These are phyloP conservation scores for Coendou prehensilis DNA, from an alignment of 2,797 vertebrate species.

Conservation along the genomic window DNA sequence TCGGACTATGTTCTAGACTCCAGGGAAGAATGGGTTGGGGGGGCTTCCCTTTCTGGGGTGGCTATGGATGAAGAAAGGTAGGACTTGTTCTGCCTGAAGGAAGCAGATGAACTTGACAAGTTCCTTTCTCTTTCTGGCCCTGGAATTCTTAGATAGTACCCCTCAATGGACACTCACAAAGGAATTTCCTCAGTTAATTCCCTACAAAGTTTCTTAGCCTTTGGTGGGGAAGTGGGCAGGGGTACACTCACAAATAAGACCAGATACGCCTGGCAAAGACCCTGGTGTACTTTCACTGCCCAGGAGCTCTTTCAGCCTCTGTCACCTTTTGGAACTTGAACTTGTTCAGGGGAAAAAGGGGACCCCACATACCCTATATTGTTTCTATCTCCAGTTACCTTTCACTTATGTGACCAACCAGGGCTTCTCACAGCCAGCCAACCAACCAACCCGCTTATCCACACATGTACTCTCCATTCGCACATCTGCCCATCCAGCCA, in stretches of 20 bases:
- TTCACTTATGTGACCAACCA: background rate
- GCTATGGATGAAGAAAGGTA: background rate
- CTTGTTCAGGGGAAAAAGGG: background rate
- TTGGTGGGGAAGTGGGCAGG: background rate
- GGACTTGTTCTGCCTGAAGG: background rate
- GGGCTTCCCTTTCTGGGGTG: background rate
- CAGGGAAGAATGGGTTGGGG: too few species aligned
- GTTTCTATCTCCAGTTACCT: background rate
- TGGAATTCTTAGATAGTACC: background rate
- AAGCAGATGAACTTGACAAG: background rate
- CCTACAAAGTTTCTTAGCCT: background rate
- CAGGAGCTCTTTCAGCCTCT: background rate
- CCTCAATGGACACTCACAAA: background rate
- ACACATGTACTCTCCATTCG: too few species aligned
- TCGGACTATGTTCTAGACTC: background rate
- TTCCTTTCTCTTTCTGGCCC: background rate
- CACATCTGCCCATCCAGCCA: background rate
- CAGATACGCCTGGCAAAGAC: background rate
- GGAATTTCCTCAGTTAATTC: background rate
- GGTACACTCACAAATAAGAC: background rate
- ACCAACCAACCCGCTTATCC: background rate
- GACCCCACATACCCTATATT: fast-evolving
- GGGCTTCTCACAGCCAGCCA: background rate
- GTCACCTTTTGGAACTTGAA: background rate
- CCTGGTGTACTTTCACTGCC: background rate